These are phyloP conservation scores for Shinisaurus crocodilurus DNA, from an alignment of 2,113 vertebrate genomes.

Conservation along the genomic window DNA sequence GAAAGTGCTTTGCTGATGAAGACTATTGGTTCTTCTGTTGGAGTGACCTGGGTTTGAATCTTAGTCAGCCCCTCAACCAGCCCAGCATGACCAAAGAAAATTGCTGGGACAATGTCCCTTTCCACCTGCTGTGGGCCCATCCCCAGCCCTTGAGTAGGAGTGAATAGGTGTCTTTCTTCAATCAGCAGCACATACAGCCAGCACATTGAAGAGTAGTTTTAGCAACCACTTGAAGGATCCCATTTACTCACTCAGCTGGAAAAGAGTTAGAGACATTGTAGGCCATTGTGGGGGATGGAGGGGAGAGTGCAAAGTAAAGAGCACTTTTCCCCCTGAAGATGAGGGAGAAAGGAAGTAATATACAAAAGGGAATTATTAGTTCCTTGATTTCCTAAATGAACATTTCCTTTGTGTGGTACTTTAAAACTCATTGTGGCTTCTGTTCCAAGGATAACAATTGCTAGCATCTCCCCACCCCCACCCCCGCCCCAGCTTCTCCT, in stretches of 20 bases:
- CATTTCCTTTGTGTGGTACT: conserved; percentile 42
- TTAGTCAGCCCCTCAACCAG: conserved; percentile 1
- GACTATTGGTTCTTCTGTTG: neutral
- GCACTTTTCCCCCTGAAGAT: conserved; percentile 5
- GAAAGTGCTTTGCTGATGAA: conserved; percentile 10
- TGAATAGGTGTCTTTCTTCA: conserved; percentile 55
- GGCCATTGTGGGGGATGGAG: conserved; percentile 15
- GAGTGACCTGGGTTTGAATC: conserved; percentile 28
- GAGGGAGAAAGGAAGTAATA: neutral
- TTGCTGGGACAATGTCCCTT: conserved; percentile 58
- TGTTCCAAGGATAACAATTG: conserved; percentile 30
- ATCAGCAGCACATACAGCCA: conserved; percentile 51
- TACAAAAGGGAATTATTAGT: neutral
- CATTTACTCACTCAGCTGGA: conserved; percentile 52
- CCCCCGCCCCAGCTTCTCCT: neutral
- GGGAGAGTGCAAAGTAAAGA: conserved; percentile 42
- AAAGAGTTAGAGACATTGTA: conserved; percentile 26
- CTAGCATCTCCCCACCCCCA: neutral
- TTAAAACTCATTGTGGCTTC: conserved; percentile 42
- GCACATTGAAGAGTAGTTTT: conserved; percentile 52
- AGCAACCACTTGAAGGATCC: conserved; percentile 54
- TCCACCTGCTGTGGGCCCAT: neutral
- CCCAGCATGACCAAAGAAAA: conserved; percentile 22
- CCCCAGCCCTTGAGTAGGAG: conserved; percentile 44
- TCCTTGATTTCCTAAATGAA: conserved; percentile 16